These are phyloP conservation scores for Archegozetes longisetosus DNA, from an alignment of 1,140 invertebrate species.

Conservation along the genomic window DNA sequence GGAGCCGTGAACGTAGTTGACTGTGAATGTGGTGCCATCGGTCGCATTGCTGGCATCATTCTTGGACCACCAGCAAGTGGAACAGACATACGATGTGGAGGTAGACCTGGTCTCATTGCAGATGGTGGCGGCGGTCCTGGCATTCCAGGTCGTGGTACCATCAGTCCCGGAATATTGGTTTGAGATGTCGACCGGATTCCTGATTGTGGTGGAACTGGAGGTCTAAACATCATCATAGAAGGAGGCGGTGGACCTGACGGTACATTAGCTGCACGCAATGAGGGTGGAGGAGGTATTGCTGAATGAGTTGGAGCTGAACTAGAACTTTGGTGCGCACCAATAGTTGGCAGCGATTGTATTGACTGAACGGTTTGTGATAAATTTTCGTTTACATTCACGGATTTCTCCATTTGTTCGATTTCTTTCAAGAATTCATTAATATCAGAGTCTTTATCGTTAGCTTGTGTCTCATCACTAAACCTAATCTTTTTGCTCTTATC, in stretches of 20 bases:
- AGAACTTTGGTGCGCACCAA: conserved; percentile 26
- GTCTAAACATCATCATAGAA: conserved; percentile 12
- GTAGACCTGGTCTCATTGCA: neutral
- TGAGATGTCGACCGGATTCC: no score
- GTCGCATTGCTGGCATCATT: conserved; percentile 32
- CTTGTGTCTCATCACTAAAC: conserved; percentile 15
- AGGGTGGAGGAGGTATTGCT: conserved; percentile 22
- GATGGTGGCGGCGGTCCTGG: neutral
- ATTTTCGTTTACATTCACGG: conserved; percentile 1
- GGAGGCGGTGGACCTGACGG: neutral
- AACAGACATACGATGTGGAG: conserved; percentile 18
- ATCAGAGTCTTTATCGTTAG: conserved; percentile 12
- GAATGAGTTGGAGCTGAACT: conserved; percentile 20
- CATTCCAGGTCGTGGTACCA: neutral
- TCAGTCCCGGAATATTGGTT: neutral
- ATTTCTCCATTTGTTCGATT: conserved; percentile 15
- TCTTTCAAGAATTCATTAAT: conserved; percentile 18
- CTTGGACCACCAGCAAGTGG: conserved; percentile 34
- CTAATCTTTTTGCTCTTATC: conserved; percentile 17
- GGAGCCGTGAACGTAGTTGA: neutral
- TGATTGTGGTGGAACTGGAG: conserved; percentile 1
- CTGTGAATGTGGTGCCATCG: conserved; percentile 30
- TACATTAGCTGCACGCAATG: conserved; percentile 3
- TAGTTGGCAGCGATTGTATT: neutral
- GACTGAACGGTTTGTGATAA: neutral